These are phyloP conservation scores for Chaunax sp. DNA, from an alignment of 2,797 vertebrate genomes.

Conservation along the genomic window DNA sequence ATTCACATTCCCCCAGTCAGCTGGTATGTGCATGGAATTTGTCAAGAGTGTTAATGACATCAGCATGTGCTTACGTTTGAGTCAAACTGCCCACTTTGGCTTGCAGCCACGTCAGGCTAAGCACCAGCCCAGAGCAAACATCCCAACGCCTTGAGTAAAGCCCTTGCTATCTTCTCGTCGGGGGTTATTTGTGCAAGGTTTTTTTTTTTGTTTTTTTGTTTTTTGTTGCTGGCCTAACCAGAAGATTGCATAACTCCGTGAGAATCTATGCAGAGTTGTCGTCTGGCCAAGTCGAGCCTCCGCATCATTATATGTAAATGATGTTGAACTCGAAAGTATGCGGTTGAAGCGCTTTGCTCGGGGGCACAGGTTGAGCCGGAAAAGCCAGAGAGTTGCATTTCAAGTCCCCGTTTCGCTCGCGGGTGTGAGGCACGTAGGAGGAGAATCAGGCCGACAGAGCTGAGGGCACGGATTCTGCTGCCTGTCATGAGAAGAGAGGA, in stretches of 20 bases:
- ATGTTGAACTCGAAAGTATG: slow-evolving; percentile 4
- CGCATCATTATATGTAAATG: slow-evolving; percentile 4
- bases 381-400: slow-evolving; percentile 22
- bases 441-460: slow-evolving; percentile 15
- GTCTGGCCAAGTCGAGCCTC: not conserved
- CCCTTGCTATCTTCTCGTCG: slow-evolving; percentile 19
- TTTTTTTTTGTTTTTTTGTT: no score
- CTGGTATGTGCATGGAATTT: not conserved
- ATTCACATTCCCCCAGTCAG: not conserved
- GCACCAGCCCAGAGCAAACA: slow-evolving; percentile 46
- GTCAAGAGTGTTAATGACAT: no score
- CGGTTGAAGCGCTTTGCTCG: slow-evolving; percentile 15
- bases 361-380: slow-evolving; percentile 24
- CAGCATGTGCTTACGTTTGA: slow-evolving; percentile 9
- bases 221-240: slow-evolving; percentile 2
- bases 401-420: slow-evolving; percentile 6
- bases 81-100: slow-evolving; percentile 32
- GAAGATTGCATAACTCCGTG: slow-evolving; percentile 15
- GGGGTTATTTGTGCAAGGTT: slow-evolving; percentile 53
- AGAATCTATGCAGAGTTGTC: not conserved
- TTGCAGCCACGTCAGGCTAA: not conserved
- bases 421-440: slow-evolving; percentile 12
- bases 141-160: slow-evolving; percentile 19
- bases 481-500: slow-evolving; percentile 40
- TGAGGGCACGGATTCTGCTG: slow-evolving; percentile 28